Percentiles rank a stretch among this genome's conserved stretches.
phyloP scores from a whole-genome alignment of 2,113 vertebrate genomes.

The Colossoma macropomum region DNA sequence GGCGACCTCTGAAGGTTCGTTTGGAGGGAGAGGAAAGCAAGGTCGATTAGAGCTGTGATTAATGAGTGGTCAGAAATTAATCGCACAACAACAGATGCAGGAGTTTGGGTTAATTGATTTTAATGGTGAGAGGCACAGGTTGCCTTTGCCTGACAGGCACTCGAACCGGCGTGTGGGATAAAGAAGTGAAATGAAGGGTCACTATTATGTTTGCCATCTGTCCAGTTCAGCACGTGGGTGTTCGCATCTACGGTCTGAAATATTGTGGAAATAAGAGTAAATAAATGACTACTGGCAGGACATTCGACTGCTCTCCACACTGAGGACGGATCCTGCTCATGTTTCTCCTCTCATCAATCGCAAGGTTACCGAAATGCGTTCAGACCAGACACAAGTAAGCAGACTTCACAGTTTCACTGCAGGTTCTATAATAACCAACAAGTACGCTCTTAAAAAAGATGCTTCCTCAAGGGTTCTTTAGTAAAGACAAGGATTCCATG shows the following conservation, averaged over 20 bases:
- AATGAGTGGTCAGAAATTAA: slow-evolving; percentile 32
- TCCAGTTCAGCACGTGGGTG: not conserved
- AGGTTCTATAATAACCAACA: no score
- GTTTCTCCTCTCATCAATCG: not conserved
- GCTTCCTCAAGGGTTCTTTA: no score
- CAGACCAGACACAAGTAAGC: not conserved
- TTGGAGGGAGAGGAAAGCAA: slow-evolving; percentile 13
- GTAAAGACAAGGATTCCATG: not conserved
- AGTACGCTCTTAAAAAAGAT: no score
- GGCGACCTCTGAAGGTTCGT: not conserved
- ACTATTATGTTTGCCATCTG: slow-evolving; percentile 43
- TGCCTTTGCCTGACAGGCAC: slow-evolving; percentile 17
- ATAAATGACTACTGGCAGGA: slow-evolving; percentile 38
- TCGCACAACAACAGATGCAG: slow-evolving; percentile 43
- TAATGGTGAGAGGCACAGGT: slow-evolving; percentile 15
- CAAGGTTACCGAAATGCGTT: not conserved
- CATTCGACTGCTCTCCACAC: slow-evolving; percentile 46
- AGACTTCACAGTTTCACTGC: no score
- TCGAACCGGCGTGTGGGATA: not conserved
- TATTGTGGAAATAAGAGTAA: slow-evolving; percentile 1
- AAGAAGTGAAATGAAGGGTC: slow-evolving; percentile 41
- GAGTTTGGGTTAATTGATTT: slow-evolving; percentile 52
- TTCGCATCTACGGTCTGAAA: not conserved
- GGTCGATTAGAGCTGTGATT: slow-evolving; percentile 33
- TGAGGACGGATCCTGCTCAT: not conserved